phyloP scores from a whole-genome alignment of 2,888 invertebrate species.

The Synergus umbraculus region DNA sequence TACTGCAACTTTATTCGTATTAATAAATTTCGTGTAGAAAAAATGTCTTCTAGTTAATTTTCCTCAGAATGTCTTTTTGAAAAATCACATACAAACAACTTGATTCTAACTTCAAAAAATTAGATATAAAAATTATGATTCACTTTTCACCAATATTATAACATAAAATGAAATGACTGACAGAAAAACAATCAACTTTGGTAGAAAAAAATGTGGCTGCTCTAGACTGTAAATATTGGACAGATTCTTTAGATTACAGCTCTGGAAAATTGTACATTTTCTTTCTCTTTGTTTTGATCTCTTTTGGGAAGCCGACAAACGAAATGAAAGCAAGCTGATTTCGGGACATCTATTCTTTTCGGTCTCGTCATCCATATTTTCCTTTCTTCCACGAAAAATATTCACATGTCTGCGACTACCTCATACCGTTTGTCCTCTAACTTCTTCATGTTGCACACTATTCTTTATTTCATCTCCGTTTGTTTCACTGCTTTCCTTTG shows the following conservation, averaged over 20 bases:
- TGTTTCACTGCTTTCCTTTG: not conserved
- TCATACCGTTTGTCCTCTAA: not conserved
- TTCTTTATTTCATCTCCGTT: not conserved
- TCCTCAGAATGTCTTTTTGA: not conserved
- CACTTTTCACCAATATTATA: no score
- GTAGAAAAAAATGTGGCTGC: not conserved
- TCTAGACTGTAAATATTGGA: slow-evolving; percentile 3
- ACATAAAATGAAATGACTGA: no score
- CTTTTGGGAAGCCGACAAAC: slow-evolving; percentile 8
- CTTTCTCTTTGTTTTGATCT: not conserved
- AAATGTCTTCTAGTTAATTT: not conserved
- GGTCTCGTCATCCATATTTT: slow-evolving; percentile 9
- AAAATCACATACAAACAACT: not conserved
- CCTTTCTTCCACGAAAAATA: slow-evolving; percentile 10
- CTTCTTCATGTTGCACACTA: not conserved
- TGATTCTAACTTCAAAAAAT: not conserved
- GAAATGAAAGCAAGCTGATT: slow-evolving; percentile 30
- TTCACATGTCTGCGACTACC: not conserved
- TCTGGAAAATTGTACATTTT: not conserved
- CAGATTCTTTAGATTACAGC: slow-evolving; percentile 6
- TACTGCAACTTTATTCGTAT: not conserved
- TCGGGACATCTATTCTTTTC: slow-evolving; percentile 21
- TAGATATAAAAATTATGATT: no score
- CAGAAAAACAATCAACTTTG: not conserved
- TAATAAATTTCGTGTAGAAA: not conserved